Conservation (phyloP, 37 sponge, comb jelly and placozoan species). For the Cladorhizidae sp. region DNA sequence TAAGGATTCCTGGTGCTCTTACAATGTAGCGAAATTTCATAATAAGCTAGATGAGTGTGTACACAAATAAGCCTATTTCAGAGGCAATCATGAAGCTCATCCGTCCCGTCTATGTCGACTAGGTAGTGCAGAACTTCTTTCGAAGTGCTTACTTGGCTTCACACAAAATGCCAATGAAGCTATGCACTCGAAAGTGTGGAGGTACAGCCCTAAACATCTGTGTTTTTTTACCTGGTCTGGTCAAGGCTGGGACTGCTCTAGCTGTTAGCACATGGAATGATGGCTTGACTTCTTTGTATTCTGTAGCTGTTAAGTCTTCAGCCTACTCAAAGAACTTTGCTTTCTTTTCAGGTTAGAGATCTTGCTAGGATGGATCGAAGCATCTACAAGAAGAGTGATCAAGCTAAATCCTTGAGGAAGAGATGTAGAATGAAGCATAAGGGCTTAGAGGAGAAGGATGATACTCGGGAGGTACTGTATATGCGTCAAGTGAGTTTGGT, state of each 20-base stretch:
- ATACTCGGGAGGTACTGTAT: no score
- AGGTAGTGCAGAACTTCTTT: not conserved
- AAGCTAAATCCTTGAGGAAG: not conserved
- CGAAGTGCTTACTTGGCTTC: not conserved
- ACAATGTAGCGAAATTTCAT: not conserved
- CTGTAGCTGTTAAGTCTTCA: no score
- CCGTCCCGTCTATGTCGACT: not conserved
- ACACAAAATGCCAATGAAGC: conserved; percentile 16
- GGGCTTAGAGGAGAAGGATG: conserved; percentile 8
- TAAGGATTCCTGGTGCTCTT: conserved; percentile 24
- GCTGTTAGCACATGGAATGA: no score
- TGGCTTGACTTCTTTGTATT: no score
- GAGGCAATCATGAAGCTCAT: not conserved
- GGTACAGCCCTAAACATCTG: not conserved
- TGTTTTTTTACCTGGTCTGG: not conserved
- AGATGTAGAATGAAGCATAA: conserved; percentile 2
- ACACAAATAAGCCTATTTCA: no score
- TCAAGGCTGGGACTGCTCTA: not conserved
- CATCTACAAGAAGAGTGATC: not conserved
- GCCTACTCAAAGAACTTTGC: no score
- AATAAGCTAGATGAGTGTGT: not conserved
- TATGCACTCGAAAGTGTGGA: conserved; percentile 2
- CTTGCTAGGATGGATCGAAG: not conserved
- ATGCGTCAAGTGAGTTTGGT: not conserved
- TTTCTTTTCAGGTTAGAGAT: no score